These are phyloP conservation scores for Apamea sordens DNA, from an alignment of 2,888 invertebrate species.

Conservation along the genomic window DNA sequence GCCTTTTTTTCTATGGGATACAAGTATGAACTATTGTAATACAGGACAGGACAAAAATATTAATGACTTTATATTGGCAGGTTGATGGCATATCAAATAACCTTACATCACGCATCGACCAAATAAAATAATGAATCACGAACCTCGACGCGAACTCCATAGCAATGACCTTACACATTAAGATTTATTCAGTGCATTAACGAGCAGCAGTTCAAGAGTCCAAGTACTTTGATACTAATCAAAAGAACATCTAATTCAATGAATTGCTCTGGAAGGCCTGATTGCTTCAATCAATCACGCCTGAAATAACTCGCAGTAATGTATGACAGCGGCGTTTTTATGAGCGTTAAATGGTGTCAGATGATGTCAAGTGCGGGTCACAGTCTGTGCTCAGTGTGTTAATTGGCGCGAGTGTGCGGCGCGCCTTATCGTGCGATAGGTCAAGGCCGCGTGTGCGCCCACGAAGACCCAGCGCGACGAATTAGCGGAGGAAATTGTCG, in stretches of 20 bases:
- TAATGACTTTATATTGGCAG: neutral
- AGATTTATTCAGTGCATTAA: conserved; percentile 50
- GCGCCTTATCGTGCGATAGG: conserved; percentile 44
- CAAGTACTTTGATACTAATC: conserved; percentile 36
- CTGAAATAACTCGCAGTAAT: conserved; percentile 46
- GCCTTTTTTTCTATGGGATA: neutral
- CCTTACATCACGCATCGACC: neutral
- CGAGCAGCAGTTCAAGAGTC: conserved; percentile 45
- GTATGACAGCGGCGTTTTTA: conserved; percentile 23
- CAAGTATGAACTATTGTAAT: neutral
- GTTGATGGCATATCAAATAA: conserved; percentile 11
- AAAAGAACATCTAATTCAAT: conserved; percentile 49
- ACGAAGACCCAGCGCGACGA: conserved; percentile 4
- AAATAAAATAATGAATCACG: conserved; percentile 28
- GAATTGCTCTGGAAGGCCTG: conserved; percentile 43
- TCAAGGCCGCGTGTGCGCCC: conserved; percentile 51
- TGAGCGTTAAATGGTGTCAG: conserved; percentile 48
- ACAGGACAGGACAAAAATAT: neutral
- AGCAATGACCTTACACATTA: conserved; percentile 49
- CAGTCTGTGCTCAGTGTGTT: conserved; percentile 24
- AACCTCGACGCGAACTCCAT: neutral
- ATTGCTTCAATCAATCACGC: conserved; percentile 54
- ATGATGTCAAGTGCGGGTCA: conserved; percentile 57
- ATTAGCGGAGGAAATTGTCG: neutral
- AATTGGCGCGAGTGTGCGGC: conserved; percentile 36